A percentile compares a stretch with the other conserved stretches of the same genome.
Conservation (phyloP, 2,113 vertebrate genomes). For the Pandion haliaetus region DNA sequence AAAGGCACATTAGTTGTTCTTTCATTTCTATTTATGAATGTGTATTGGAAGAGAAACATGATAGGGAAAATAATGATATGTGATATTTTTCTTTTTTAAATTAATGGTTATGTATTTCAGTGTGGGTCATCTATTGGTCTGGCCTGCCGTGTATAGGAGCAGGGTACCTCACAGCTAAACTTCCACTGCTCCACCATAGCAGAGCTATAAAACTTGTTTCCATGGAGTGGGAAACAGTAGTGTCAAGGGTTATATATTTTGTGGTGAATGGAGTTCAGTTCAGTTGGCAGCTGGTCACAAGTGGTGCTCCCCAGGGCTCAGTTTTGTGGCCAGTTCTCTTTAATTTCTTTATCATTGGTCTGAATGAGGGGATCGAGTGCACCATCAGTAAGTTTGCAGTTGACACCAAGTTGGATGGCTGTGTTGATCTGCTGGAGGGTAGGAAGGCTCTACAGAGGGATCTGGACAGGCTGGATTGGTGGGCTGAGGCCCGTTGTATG, state of each 20-base stretch:
- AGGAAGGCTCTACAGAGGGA: neutral
- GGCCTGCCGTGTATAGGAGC: neutral
- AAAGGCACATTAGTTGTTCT: slow-evolving; percentile 14
- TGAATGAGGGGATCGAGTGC: too few relatives aligned
- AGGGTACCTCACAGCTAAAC: neutral
- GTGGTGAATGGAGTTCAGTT: neutral
- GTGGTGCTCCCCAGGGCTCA: neutral
- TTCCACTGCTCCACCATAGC: neutral
- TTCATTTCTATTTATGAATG: slow-evolving; percentile 19
- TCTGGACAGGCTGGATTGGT: neutral
- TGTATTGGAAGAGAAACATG: neutral
- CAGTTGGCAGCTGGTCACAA: neutral
- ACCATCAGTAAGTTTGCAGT: neutral
- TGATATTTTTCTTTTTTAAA: neutral
- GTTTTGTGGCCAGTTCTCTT: neutral
- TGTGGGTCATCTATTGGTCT: neutral
- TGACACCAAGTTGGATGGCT: fast-evolving
- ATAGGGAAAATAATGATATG: neutral
- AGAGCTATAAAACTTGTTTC: neutral
- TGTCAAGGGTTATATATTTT: neutral
- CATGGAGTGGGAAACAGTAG: neutral
- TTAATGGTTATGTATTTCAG: neutral
- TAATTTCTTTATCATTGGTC: neutral
- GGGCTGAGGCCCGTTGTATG: fast-evolving
- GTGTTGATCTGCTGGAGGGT: neutral